These are phyloP conservation scores for Porites australiensis DNA, from an alignment of 64 coral and sea anemone genomes.

Conservation along the genomic window DNA sequence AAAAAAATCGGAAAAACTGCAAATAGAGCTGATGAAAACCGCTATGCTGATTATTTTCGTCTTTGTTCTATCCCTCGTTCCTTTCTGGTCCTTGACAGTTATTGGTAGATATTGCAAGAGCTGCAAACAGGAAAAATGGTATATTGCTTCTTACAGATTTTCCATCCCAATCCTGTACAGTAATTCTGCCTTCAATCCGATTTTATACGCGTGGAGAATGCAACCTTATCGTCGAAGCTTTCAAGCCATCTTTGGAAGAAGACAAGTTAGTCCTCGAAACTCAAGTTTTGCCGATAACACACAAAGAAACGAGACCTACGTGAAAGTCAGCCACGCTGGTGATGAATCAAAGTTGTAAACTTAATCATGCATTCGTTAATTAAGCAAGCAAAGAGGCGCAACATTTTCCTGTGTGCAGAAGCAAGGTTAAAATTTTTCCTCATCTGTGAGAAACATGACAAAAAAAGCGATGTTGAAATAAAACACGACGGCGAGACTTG, in stretches of 20 bases:
- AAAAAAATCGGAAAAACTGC: constrained; percentile 23
- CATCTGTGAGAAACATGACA: too few species aligned
- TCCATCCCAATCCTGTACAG: constrained; percentile 59
- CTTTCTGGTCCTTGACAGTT: constrained; percentile 26
- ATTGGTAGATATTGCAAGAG: constrained; percentile 22
- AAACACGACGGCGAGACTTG: too few species aligned
- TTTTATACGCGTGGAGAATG: constrained; percentile 67
- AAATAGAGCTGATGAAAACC: constrained; percentile 43
- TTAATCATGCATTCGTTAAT: too few species aligned
- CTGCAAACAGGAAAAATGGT: constrained; percentile 33
- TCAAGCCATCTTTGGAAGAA: constrained; percentile 2
- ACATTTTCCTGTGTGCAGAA: too few species aligned
- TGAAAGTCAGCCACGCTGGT: not conserved
- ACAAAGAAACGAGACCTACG: not conserved
- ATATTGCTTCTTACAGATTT: constrained; percentile 45
- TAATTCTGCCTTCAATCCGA: constrained; percentile 59
- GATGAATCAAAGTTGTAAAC: constrained; percentile 29
- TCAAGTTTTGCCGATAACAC: not conserved
- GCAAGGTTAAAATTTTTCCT: too few species aligned
- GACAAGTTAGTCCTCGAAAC: not conserved
- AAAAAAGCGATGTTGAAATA: too few species aligned
- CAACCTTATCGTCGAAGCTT: constrained; percentile 35
- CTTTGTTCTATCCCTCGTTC: constrained; percentile 47
- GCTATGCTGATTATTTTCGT: constrained; percentile 25
- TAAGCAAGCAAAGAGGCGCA: too few species aligned